Percentiles rank a stretch among this genome's conserved stretches.
Evolutionary conservation across 2,888 invertebrate genomes (phyloP).

Genomic region (Hecatera dysodea): DNA sequence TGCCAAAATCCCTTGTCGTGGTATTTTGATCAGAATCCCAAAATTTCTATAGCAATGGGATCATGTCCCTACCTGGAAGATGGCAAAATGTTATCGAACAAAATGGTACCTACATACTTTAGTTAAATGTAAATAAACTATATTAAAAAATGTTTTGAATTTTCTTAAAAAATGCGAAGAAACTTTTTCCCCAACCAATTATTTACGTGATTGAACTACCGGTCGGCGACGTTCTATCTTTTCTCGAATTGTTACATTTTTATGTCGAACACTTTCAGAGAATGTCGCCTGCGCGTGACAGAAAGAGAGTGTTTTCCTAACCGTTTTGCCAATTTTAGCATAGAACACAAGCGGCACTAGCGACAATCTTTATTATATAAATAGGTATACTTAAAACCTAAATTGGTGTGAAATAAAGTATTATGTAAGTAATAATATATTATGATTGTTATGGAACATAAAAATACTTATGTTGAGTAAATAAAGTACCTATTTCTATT

Average conservation of each 20-base stretch:
- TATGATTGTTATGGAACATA: slow-evolving; percentile 7
- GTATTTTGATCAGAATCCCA: too few species aligned
- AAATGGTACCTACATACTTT: too few species aligned
- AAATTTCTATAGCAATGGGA: too few species aligned
- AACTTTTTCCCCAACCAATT: too few species aligned
- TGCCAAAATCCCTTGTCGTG: too few species aligned
- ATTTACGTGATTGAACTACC: background rate
- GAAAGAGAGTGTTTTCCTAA: slow-evolving; percentile 1
- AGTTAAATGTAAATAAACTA: too few species aligned
- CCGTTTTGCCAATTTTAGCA: slow-evolving; percentile 31
- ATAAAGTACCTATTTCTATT: background rate
- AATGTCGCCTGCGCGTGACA: background rate
- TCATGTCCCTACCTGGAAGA: too few species aligned
- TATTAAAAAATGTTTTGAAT: too few species aligned
- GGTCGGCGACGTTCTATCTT: background rate
- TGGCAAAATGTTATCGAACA: too few species aligned
- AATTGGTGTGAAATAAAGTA: slow-evolving; percentile 31
- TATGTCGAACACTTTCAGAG: background rate
- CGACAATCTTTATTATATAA: background rate
- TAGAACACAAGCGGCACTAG: background rate
- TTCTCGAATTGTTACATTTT: slow-evolving; percentile 9
- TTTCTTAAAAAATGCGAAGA: too few species aligned
- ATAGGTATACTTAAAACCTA: background rate
- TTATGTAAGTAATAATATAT: background rate
- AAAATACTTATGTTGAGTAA: background rate